phyloP scores from a whole-genome alignment of 2,888 invertebrate genomes.

The Lepidocyrtinus sp. region DNA sequence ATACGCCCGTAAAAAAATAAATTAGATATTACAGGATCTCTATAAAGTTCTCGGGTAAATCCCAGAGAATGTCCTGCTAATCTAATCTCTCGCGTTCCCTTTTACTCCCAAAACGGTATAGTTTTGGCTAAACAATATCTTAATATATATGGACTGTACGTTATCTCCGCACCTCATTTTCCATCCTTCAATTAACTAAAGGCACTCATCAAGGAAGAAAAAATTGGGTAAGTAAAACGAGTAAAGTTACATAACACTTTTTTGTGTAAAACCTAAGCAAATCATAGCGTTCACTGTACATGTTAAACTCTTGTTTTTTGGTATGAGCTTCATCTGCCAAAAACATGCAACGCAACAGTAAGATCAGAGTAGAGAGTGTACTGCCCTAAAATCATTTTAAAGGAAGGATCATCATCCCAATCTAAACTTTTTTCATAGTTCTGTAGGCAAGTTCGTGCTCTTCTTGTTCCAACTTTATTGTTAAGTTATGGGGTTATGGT shows the following conservation, averaged over 20 bases:
- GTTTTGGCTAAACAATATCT: no score
- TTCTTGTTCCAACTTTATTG: constrained; percentile 14
- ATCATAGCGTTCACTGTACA: background rate
- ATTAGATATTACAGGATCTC: no score
- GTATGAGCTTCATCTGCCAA: constrained; percentile 2
- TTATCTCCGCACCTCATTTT: no score
- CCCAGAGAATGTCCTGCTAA: no score
- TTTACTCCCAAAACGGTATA: no score
- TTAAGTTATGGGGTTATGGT: constrained; percentile 24
- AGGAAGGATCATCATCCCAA: background rate
- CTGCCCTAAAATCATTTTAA: background rate
- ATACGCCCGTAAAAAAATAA: no score
- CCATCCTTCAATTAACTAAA: no score
- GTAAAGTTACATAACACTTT: background rate
- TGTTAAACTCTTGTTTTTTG: background rate
- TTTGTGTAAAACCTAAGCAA: background rate
- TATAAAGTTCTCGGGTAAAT: no score
- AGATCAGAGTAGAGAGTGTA: background rate
- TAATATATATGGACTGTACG: no score
- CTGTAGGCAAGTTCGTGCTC: constrained; percentile 4
- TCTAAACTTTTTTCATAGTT: background rate
- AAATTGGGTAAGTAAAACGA: constrained; percentile 19
- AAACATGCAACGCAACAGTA: background rate
- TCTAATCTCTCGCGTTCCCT: no score
- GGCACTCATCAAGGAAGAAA: background rate